Percentiles rank a stretch among this genome's conserved stretches.
Conservation (phyloP, 1,140 invertebrate genomes). For the Drosophila grimshawi region DNA sequence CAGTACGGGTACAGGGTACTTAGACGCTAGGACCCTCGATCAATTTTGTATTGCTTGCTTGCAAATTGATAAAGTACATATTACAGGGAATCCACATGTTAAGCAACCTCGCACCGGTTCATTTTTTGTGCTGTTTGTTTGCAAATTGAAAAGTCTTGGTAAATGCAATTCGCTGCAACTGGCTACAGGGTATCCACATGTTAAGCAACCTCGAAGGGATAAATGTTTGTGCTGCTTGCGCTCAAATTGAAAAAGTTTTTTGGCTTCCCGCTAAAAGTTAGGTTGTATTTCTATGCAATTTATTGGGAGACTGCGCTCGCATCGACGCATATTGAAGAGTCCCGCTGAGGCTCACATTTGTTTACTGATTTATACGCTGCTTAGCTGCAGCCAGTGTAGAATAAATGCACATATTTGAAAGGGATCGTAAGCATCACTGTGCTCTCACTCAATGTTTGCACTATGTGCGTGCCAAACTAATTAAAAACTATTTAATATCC, state of each 20-base stretch:
- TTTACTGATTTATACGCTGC: conserved; percentile 41
- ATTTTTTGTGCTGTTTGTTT: no score
- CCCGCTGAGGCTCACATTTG: conserved; percentile 18
- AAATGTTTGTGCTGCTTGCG: conserved; percentile 10
- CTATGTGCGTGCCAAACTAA: conserved; percentile 72
- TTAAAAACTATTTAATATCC: conserved; percentile 82
- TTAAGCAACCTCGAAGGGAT: neutral
- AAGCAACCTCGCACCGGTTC: no score
- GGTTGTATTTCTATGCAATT: conserved; percentile 66
- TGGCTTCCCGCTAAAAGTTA: conserved; percentile 61
- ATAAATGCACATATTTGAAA: conserved; percentile 22
- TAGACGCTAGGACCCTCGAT: neutral
- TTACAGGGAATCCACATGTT: no score
- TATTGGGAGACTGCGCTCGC: conserved; percentile 65
- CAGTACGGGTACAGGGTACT: conserved; percentile 13
- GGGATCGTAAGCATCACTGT: conserved; percentile 37
- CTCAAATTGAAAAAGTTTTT: conserved; percentile 78
- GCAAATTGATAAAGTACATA: no score
- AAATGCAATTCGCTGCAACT: no score
- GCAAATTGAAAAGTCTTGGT: no score
- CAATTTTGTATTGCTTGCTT: neutral
- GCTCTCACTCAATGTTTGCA: conserved; percentile 70
- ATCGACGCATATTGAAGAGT: conserved; percentile 64
- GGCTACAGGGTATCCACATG: neutral
- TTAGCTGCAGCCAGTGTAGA: conserved; percentile 28